phyloP scores from a whole-genome alignment of 2,888 invertebrate species.

The Ectemnius cavifrons region DNA sequence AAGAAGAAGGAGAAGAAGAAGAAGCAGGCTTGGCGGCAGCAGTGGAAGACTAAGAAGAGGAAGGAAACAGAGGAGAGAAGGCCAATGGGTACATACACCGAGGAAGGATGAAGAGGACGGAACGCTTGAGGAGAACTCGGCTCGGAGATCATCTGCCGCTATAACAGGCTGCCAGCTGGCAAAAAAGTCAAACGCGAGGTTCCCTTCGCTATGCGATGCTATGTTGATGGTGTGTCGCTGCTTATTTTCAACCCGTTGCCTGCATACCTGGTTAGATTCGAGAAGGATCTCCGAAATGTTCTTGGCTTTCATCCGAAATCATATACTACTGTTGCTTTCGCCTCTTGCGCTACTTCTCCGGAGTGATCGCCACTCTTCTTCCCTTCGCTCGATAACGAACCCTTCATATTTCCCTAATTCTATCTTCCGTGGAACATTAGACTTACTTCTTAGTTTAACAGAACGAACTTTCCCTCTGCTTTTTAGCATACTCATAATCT shows the following conservation, averaged over 20 bases:
- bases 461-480: no score
- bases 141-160: conserved; percentile 76
- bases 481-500: no score
- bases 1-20: conserved; percentile 37
- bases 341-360: conserved; percentile 31
- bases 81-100: conserved; percentile 40
- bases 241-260: conserved; percentile 75
- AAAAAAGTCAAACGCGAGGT: conserved; percentile 76
- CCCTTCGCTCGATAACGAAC: not conserved
- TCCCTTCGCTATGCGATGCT: conserved; percentile 72
- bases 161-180: conserved; percentile 77
- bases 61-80: conserved; percentile 42
- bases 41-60: conserved; percentile 45
- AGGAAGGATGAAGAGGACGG: conserved; percentile 51
- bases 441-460: no score
- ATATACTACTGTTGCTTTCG: conserved; percentile 63
- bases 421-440: not conserved
- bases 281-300: conserved; percentile 72
- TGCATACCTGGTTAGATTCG: conserved; percentile 76
- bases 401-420: not conserved
- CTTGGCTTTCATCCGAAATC: conserved; percentile 73
- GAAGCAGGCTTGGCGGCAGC: conserved; percentile 45
- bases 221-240: conserved; percentile 77
- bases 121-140: conserved; percentile 58
- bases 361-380: conserved; percentile 18